phyloP scores from a whole-genome alignment of 2,113 vertebrate genomes.

The Tichodroma muraria region DNA sequence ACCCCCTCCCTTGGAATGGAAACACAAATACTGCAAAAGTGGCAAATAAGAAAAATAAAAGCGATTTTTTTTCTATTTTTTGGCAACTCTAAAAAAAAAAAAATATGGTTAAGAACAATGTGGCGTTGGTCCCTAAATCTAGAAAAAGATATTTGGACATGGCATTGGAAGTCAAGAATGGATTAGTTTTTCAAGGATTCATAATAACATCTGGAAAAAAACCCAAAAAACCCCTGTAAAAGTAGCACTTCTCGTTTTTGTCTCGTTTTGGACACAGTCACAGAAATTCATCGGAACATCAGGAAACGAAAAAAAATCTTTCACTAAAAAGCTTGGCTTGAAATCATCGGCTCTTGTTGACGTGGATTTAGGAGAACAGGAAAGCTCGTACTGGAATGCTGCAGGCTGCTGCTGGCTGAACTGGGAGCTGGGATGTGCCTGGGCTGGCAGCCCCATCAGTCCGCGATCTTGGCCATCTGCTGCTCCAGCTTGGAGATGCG shows the following conservation, averaged over 20 bases:
- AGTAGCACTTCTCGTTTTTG: conserved; percentile 64
- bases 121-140: conserved; percentile 72
- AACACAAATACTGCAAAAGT: conserved; percentile 74
- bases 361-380: conserved; percentile 69
- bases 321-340: conserved; percentile 74
- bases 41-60: conserved; percentile 66
- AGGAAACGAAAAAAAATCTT: conserved; percentile 20
- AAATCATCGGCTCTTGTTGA: conserved; percentile 46
- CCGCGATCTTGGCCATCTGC: conserved; percentile 87
- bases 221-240: not conserved
- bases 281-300: conserved; percentile 73
- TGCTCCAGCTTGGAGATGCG: conserved; percentile 94
- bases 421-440: conserved; percentile 64
- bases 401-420: conserved; percentile 68
- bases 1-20: conserved; percentile 52
- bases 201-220: conserved; percentile 2
- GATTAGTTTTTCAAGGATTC: conserved; percentile 42
- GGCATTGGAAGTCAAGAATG: conserved; percentile 44
- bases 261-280: conserved; percentile 65
- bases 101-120: conserved; percentile 59
- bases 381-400: conserved; percentile 82
- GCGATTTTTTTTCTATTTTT: conserved; percentile 25
- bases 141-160: conserved; percentile 56
- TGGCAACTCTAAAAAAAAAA: conserved; percentile 50
- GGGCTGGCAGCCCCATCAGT: conserved; percentile 77